A percentile compares a stretch with the other conserved stretches of the same genome.
Conservation (phyloP, 30 jellyfish, hydroid and myxozoan species). For the Rhopilema esculentum region DNA sequence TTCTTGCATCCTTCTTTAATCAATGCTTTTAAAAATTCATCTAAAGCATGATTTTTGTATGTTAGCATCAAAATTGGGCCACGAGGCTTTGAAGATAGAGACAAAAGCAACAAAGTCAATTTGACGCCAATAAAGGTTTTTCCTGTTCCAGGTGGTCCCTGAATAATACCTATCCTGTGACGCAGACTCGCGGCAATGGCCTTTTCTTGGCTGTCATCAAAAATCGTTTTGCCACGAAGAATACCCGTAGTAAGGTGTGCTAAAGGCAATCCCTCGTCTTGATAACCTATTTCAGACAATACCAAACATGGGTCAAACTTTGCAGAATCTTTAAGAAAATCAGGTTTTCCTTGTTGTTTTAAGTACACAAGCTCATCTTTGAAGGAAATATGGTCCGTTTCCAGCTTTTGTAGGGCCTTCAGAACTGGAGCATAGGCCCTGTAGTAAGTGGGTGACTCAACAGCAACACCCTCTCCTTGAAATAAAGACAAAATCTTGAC, state of each 20-base stretch:
- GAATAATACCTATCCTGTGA: conserved; percentile 68
- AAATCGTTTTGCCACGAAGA: conserved; percentile 1
- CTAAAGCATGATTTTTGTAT: conserved; percentile 86
- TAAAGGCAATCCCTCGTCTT: neutral
- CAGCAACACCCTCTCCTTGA: conserved; percentile 58
- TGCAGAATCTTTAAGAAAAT: conserved; percentile 19
- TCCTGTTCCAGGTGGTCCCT: conserved; percentile 92
- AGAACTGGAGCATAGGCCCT: conserved; percentile 72
- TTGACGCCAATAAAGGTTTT: conserved; percentile 76
- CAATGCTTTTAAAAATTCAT: conserved; percentile 64
- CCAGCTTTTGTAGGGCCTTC: conserved; percentile 53
- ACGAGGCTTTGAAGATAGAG: conserved; percentile 30
- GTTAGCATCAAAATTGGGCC: conserved; percentile 73
- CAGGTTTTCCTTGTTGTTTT: conserved; percentile 15
- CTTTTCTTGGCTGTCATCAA: conserved; percentile 63
- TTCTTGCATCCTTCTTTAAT: conserved; percentile 19
- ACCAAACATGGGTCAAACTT: conserved; percentile 2
- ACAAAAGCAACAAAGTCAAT: conserved; percentile 34
- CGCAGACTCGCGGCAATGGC: conserved; percentile 53
- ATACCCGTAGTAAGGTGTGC: neutral
- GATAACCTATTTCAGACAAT: neutral
- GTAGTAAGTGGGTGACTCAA: conserved; percentile 79
- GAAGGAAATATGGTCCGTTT: conserved; percentile 39
- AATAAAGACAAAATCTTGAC: conserved; percentile 5
- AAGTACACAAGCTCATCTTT: conserved; percentile 50